Evolutionary conservation across 2,113 vertebrate species (phyloP).

Genomic region (Perognathus longimembris): DNA sequence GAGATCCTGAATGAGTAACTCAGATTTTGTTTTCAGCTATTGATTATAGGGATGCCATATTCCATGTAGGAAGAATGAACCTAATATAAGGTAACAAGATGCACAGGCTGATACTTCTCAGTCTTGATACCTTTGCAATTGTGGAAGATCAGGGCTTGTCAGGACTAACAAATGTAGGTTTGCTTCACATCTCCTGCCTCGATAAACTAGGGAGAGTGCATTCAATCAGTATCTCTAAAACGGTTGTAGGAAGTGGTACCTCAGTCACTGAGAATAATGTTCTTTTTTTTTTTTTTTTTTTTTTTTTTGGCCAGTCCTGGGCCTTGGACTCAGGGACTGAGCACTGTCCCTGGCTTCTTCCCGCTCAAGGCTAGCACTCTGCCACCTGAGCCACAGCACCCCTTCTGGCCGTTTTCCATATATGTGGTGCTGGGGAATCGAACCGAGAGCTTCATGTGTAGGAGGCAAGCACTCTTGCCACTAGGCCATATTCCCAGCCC

Average conservation of each 20-base stretch:
- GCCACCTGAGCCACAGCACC: too few relatives aligned
- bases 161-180: background rate
- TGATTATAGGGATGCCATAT: background rate
- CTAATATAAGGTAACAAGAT: background rate
- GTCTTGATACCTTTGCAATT: background rate
- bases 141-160: background rate
- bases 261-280: background rate
- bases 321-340: too few relatives aligned
- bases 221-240: background rate
- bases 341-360: too few relatives aligned
- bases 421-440: too few relatives aligned
- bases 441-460: too few relatives aligned
- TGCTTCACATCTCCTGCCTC: conserved; percentile 22
- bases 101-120: background rate
- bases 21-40: background rate
- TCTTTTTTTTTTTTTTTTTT: too few relatives aligned
- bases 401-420: too few relatives aligned
- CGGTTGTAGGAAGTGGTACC: background rate
- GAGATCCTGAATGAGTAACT: conserved; percentile 15
- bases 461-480: too few relatives aligned
- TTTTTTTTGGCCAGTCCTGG: too few relatives aligned
- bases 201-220: background rate
- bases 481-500: too few relatives aligned
- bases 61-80: background rate
- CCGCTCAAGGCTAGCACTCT: too few relatives aligned